Evolutionary conservation across 2,113 vertebrate species (phyloP), one percentile per base, ranked within the genome.

Genomic region (Syrmaticus mikado): DNA sequence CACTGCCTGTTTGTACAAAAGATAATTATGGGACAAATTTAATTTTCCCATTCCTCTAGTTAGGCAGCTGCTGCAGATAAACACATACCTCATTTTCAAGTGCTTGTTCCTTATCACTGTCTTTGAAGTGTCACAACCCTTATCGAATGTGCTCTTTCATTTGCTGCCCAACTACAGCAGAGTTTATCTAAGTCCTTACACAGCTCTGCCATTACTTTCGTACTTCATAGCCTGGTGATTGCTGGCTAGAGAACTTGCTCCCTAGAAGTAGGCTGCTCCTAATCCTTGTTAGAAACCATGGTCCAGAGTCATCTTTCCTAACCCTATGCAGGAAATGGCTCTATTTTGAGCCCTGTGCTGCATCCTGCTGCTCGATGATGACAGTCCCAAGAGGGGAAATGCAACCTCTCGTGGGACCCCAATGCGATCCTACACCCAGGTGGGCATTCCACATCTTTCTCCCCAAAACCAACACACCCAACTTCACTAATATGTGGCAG

Each of bases 21-120:
- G 85, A 93, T 89, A 96, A 97, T 96, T 90, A 95, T 4, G 72
- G 90, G 94, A 92, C 86, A 95, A 94, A 95, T 97, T 94, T 93
- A 90, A 96, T 96, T 89, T 95, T 68, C 81, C 67, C 46, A 9
- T 93, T 87, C 68, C 84, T 68, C 61, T 41, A 43, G 74, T 90
- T 83, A 21, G 73, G 82, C 85, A 91, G 76, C 90, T 78, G 75
- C 90, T 85, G 85, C 8, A 89, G 92, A 95, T 67, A 93, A 93
- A 91, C 72, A 94, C 92, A 92, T 58, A 76, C 64, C 67, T 90
- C 91, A 85, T 71, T 82, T 83, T 46, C 78, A 40, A 91, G 82
- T 19, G 75, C 84, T 73, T 30, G 67, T 4, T 90, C 88, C 92
- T 86, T 75, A 68, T 30, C 66, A 11, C 30, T 75, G 89, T n/a